Base-by-base conservation (phyloP, 2,888 invertebrate species). In the Oscheius onirici region DNA sequence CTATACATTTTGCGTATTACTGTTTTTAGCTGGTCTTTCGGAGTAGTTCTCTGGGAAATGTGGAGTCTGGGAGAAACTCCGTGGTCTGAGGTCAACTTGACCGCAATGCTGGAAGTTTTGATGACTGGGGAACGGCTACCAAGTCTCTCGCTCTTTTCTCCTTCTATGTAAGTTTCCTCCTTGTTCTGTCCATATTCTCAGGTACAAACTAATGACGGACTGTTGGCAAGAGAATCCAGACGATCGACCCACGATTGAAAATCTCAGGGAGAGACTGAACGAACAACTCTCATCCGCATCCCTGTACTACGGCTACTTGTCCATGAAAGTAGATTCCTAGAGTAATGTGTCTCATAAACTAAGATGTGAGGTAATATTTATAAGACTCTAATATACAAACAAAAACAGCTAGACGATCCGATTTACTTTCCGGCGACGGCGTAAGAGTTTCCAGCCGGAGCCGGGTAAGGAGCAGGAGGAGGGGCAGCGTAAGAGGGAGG, bases 371-470 rank as follows among this genome's bases (percentile, higher is more conserved):
- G 34, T 34, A 34, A 34, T 34, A 34, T 34, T 34, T 34, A 34
- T 34, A 8, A 34, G 8, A 34, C 34, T 34, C 34, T 6, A 34
- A 58, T 58, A 40, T 58, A 58, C 58, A 58, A 24, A 58, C 24
- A 58, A 43, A 26, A 11, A 26, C 13, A 41, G 17, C 15, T 58
- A 43, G 41, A 20, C 20, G 43, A 41, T 15, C 11, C 34, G 11
- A 6, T 3, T 74, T 74, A 71, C 22, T 63, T 57, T 76, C 74
- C 71, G 58, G 55, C 72, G 68, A 74, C 67, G 20, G 72, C 60
- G 63, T 74, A 74, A n/a, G 57, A 60, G 61, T 70, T 73, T 61
- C 72, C 74, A 58, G 40, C 68, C 51, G 76, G 73, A 44, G 67
- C 70, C 41, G 65, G 71, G 43, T 67, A 71, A 11, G 46, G 49